Percentiles rank a stretch among this genome's conserved stretches.
Evolutionary conservation across 2,113 vertebrate genomes (phyloP).

Genomic region (Ginglymostoma cirratum): DNA sequence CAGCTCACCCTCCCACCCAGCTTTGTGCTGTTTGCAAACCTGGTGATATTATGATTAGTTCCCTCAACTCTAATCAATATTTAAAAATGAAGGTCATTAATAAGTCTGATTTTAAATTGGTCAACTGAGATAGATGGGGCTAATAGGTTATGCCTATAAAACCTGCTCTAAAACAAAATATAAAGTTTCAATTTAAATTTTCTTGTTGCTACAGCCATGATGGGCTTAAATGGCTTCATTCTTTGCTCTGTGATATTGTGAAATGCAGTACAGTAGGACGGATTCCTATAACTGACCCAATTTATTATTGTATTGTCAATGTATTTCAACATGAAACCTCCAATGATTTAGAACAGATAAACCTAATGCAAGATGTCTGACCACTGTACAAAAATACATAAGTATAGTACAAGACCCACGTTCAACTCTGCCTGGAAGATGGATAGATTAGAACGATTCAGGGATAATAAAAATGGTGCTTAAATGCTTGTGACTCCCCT

Average conservation of each 20-base stretch:
- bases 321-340: neutral
- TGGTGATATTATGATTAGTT: too few relatives aligned
- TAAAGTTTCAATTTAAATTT: neutral
- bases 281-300: neutral
- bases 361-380: neutral
- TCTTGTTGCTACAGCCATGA: neutral
- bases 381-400: neutral
- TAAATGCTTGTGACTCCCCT: neutral
- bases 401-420: neutral
- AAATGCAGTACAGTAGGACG: neutral
- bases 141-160: neutral
- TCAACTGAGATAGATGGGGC: neutral
- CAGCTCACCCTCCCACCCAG: too few relatives aligned
- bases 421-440: neutral
- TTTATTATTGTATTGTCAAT: neutral
- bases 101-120: too few relatives aligned
- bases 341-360: neutral
- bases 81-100: neutral
- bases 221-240: neutral
- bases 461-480: neutral
- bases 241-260: neutral
- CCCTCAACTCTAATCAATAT: too few relatives aligned
- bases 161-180: neutral
- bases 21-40: too few relatives aligned
- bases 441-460: neutral